These are phyloP conservation scores for Asbolus verrucosus DNA, from an alignment of 1,140 invertebrate species.

Conservation along the genomic window DNA sequence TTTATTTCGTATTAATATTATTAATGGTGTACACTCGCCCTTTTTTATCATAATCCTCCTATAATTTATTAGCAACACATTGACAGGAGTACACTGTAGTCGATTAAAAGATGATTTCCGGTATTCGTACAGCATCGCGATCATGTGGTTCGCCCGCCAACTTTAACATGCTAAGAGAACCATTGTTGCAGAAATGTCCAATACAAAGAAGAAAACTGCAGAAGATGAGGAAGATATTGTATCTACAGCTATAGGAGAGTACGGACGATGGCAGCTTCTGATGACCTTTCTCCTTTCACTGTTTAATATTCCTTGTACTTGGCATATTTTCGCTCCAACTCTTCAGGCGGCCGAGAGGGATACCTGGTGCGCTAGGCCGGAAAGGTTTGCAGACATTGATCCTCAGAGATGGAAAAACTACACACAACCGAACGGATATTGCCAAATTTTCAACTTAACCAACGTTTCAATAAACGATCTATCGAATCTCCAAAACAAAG, in stretches of 20 bases:
- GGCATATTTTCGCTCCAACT: constrained; percentile 78
- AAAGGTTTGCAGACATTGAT: constrained; percentile 67
- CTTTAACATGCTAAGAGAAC: too few relatives aligned
- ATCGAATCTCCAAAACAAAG: constrained; percentile 48
- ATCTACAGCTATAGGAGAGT: constrained; percentile 76
- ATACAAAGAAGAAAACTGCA: constrained; percentile 47
- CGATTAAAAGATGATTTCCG: not conserved
- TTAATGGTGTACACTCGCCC: constrained; percentile 16
- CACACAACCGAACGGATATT: constrained; percentile 69
- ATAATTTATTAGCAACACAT: too few relatives aligned
- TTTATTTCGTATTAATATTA: constrained; percentile 23
- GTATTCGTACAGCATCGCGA: too few relatives aligned
- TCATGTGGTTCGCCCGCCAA: not conserved
- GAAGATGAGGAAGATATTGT: constrained; percentile 73
- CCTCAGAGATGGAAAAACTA: constrained; percentile 72
- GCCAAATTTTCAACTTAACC: constrained; percentile 62
- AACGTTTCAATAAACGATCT: constrained; percentile 57
- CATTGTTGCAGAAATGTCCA: constrained; percentile 56
- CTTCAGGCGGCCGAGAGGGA: constrained; percentile 73
- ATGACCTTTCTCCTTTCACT: constrained; percentile 78
- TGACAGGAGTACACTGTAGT: too few relatives aligned
- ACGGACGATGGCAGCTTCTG: constrained; percentile 80
- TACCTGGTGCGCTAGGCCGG: constrained; percentile 74
- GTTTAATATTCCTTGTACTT: constrained; percentile 81
- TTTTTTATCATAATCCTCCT: too few relatives aligned